Base-by-base conservation (phyloP, 2,797 vertebrate genomes). In the Rhinichthys osculus region DNA sequence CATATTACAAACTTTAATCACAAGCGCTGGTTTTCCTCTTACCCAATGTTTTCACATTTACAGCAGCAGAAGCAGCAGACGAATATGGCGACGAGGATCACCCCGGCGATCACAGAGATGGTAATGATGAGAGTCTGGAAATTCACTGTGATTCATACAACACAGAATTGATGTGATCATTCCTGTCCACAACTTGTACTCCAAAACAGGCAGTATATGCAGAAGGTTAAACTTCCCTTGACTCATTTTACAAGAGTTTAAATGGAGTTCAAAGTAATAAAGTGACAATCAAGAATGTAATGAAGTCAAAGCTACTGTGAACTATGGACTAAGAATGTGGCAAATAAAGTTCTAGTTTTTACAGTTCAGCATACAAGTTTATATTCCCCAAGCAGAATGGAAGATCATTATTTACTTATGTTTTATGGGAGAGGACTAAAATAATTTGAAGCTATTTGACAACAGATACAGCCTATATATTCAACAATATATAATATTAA, bases 121-220 rank as follows among this genome's bases (percentile, higher is more conserved):
- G 96, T 87, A 78, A 99, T 97, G 90, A 98, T 98, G 92, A 99
- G 47, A 23, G 96, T 93, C 95, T 98, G 96, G 59, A 99, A 98
- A 93, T 99, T 97, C 84, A 99, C 98, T 98, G 86, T 9, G 77
- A 1, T 90, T 86, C 23, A 87, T 38, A 88, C 2, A 78, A 57
- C 5, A 72, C 33, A 85, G 8, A 30, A 38, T 6, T 42, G 2
- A 74, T 2, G 11, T 7, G 40, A 59, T 66, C 78, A 14, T 13
- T 80, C 10, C 6, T 7, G 33, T 38, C 47, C 17, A 35, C 30
- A n/a, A 19, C 5, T 21, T 72, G 16, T 44, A 9, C 54, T 62
- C 35, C 9, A 5, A 57, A 35, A 35, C 44, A 40, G 17, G 9
- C 8, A 62, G 14, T 73, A 72, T 14, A 57, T 72, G 67, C n/a